These are phyloP conservation scores for Xestia c-nigrum DNA, from an alignment of 2,888 invertebrate genomes.

Conservation along the genomic window DNA sequence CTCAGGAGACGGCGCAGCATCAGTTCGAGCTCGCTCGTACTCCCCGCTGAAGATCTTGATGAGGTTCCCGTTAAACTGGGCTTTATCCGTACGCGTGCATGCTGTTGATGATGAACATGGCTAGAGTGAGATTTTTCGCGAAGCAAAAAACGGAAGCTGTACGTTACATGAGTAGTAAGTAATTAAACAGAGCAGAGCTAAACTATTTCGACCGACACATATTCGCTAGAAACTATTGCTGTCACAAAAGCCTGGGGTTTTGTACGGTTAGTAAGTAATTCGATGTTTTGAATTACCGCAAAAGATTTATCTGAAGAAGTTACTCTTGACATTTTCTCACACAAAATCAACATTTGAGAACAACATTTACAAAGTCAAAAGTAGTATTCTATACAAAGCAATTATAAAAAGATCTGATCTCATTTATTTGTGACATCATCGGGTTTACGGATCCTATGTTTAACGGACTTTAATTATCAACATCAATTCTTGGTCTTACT, in stretches of 20 bases:
- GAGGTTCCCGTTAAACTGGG: slow-evolving; percentile 95
- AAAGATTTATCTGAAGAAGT: neutral
- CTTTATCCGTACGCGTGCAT: slow-evolving; percentile 94
- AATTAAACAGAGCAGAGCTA: neutral
- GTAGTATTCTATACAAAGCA: neutral
- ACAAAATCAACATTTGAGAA: neutral
- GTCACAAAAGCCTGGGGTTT: too few species aligned
- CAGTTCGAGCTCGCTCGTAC: slow-evolving; percentile 89
- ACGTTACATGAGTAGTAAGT: neutral
- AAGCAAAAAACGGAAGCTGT: neutral
- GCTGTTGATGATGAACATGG: slow-evolving; percentile 77
- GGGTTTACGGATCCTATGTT: slow-evolving; percentile 30
- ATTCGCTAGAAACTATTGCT: neutral
- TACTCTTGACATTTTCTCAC: neutral
- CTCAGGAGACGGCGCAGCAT: slow-evolving; percentile 74
- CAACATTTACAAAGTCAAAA: slow-evolving; percentile 10
- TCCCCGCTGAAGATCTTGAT: slow-evolving; percentile 96
- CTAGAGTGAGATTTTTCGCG: neutral
- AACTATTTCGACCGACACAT: neutral
- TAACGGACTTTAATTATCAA: slow-evolving; percentile 36
- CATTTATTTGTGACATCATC: slow-evolving; percentile 51
- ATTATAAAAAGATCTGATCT: slow-evolving; percentile 37
- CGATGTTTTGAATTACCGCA: too few species aligned
- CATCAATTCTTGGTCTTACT: slow-evolving; percentile 76
- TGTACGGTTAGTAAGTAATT: too few species aligned